Evolutionary conservation across 2,113 vertebrate species (phyloP), one percentile per base, ranked within the genome.

Genomic region (Zosterops lateralis): DNA sequence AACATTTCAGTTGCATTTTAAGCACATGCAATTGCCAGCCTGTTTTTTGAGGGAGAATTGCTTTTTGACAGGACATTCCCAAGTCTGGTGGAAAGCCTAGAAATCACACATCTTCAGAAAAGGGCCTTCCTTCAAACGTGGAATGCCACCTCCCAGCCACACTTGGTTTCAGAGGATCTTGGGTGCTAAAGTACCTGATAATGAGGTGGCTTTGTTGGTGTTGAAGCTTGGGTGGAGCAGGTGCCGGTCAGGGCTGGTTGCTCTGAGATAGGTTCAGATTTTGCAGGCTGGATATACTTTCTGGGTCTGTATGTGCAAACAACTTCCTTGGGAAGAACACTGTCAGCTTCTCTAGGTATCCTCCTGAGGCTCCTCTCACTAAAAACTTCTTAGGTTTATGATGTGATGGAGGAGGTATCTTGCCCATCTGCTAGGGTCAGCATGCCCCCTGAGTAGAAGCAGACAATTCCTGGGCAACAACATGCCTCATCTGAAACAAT

Each of bases 361-460:
- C 42, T 84, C 42, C 70, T 58, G 84, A 70, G 60, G 50, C 51
- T 91, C 36, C 47, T 85, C 84, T 95, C 53, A 7, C 70, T 74
- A 79, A 90, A 82, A 94, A 11, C 90, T 85, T 80, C 28, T 10
- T 0, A 2, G 22, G n/a, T 87, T 95, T 89, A 75, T 77, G 88
- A 40, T 74, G 75, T 62, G 60, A 4, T 60, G 45, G 45, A 93
- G 67, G 34, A 93, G 67, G 34, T 68, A 76, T 91, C 60, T 73
- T 70, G 50, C 47, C 87, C 50, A 20, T 89, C 83, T 80, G 32
- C 77, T 54, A 71, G 88, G 85, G 93, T 91, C 93, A 88, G 28
- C n/a, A 0, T 85, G 93, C 60, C 79, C 91, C 79, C 40, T 87
- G 44, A 71, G 75, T 19, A 54, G 92, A 85, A 83, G 42, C 67